Evolutionary conservation across 2,113 vertebrate species (phyloP).

Genomic region (Polypterus senegalus): DNA sequence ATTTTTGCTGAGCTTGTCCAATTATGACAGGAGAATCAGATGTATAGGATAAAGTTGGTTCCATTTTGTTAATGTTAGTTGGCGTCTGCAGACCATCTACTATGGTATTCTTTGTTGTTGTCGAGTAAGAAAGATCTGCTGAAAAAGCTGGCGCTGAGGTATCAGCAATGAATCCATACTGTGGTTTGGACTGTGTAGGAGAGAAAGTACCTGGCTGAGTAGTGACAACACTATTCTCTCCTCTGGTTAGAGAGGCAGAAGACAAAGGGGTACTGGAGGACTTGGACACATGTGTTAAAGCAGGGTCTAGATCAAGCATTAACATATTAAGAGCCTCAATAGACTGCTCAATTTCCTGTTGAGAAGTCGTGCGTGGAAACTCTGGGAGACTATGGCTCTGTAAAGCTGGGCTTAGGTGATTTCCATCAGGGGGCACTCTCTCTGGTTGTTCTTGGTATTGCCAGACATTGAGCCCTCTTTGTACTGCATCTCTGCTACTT

Average conservation of each 20-base stretch:
- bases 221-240: constrained; percentile 50
- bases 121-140: constrained; percentile 4
- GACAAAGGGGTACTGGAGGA: constrained; percentile 66
- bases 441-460: constrained; percentile 68
- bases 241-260: constrained; percentile 16
- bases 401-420: constrained; percentile 37
- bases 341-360: constrained; percentile 86
- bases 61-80: no score
- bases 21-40: constrained; percentile 22
- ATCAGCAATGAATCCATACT: constrained; percentile 35
- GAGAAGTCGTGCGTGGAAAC: constrained; percentile 72
- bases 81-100: no score
- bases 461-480: constrained; percentile 87
- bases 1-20: constrained; percentile 14
- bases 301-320: constrained; percentile 76
- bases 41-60: constrained; percentile 31
- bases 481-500: constrained; percentile 88
- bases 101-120: no score
- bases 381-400: constrained; percentile 72
- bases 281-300: constrained; percentile 52
- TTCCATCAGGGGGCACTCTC: constrained; percentile 47
- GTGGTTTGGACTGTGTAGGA: constrained; percentile 41
- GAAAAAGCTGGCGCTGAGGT: constrained; percentile 31
- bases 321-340: constrained; percentile 88
- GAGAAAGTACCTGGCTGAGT: constrained; percentile 59